A percentile compares a stretch with the other conserved stretches of the same genome.
Evolutionary conservation across 2,113 vertebrate species (phyloP).

Genomic region (Merops nubicus): DNA sequence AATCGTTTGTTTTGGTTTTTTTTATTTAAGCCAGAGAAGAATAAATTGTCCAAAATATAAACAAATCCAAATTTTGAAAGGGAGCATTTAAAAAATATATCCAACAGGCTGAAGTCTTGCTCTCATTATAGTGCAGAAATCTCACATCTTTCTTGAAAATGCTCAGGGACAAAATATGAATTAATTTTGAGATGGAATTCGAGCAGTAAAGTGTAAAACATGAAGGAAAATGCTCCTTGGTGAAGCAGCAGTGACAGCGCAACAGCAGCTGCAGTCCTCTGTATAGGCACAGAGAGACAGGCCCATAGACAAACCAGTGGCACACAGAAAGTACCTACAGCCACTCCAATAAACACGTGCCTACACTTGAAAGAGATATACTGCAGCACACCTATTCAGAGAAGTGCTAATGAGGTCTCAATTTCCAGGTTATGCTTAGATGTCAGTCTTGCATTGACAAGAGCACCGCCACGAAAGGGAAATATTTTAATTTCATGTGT

Average conservation of each 20-base stretch:
- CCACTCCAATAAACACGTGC: background rate
- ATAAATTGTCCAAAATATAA: background rate
- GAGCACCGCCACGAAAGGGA: background rate
- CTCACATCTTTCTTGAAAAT: background rate
- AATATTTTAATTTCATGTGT: conserved; percentile 38
- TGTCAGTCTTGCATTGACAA: conserved; percentile 43
- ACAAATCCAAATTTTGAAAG: background rate
- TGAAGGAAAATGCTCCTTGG: background rate
- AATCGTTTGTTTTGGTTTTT: background rate
- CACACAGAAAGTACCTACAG: background rate
- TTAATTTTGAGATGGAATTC: background rate
- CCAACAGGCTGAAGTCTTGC: background rate
- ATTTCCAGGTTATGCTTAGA: conserved; percentile 6
- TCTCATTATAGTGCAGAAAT: background rate
- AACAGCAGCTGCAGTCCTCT: background rate
- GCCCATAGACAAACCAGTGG: background rate
- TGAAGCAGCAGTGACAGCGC: background rate
- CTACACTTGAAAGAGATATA: accelerated
- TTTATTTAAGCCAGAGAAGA: background rate
- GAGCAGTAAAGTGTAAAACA: background rate
- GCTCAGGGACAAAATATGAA: background rate
- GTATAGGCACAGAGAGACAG: background rate
- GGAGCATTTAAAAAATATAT: background rate
- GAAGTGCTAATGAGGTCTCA: conserved; percentile 27
- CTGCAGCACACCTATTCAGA: background rate